A percentile compares a stretch with the other conserved stretches of the same genome.
Evolutionary conservation across 2,797 vertebrate genomes (phyloP).

Genomic region (Anableps anableps): DNA sequence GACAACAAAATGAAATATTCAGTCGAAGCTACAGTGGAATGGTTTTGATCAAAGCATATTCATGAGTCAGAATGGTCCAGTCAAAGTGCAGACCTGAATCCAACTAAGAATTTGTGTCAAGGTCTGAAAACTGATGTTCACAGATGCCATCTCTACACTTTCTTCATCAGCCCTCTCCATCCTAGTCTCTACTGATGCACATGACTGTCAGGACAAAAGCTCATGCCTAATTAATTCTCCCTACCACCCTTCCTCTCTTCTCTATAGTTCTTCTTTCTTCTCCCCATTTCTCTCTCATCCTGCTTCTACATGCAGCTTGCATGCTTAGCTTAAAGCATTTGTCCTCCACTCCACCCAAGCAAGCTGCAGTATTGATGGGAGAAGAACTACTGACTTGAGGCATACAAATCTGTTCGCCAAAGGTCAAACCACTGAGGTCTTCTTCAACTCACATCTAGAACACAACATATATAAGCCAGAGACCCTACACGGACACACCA

Average conservation of each 20-base stretch:
- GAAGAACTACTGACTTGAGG: slow-evolving; percentile 40
- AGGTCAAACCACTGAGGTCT: slow-evolving; percentile 29
- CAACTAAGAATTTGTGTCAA: no score
- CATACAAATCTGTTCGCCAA: slow-evolving; percentile 45
- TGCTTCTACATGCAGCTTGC: slow-evolving; percentile 62
- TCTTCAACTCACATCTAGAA: slow-evolving; percentile 12
- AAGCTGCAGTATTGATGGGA: slow-evolving; percentile 54
- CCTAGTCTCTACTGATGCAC: slow-evolving; percentile 34
- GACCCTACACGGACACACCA: neutral
- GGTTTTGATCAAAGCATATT: no score
- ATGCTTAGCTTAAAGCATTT: slow-evolving; percentile 35
- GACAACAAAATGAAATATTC: no score
- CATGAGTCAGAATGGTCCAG: no score
- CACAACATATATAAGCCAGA: slow-evolving; percentile 7
- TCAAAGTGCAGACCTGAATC: no score
- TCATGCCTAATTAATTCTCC: slow-evolving; percentile 35
- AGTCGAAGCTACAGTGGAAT: no score
- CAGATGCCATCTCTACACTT: slow-evolving; percentile 45
- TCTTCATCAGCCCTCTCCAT: slow-evolving; percentile 41
- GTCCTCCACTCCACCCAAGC: slow-evolving; percentile 38
- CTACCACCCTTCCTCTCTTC: slow-evolving; percentile 30
- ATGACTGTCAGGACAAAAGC: slow-evolving; percentile 21
- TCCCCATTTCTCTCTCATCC: slow-evolving; percentile 11
- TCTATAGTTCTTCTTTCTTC: slow-evolving; percentile 28
- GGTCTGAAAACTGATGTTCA: slow-evolving; percentile 33